A percentile compares a stretch with the other conserved stretches of the same genome.
Evolutionary conservation across 2,888 invertebrate genomes (phyloP).

Genomic region (Ochropacha duplaris): DNA sequence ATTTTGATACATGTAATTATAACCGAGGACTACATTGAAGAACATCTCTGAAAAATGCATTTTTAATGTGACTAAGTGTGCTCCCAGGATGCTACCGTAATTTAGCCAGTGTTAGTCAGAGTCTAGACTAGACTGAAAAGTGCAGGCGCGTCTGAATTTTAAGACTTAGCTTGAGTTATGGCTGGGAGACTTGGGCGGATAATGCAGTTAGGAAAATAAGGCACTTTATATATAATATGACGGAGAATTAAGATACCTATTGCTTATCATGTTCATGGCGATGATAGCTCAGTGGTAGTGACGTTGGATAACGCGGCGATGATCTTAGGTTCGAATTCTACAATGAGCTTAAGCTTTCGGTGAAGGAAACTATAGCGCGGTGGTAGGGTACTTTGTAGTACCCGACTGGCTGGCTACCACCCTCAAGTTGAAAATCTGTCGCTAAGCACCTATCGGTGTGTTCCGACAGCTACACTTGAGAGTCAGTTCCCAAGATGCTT

Average conservation of each 20-base stretch:
- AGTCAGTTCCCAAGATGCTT: no score
- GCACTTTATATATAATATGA: slow-evolving; percentile 1
- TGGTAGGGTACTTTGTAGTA: no score
- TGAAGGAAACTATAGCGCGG: no score
- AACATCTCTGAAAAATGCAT: slow-evolving; percentile 30
- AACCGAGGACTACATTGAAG: neutral
- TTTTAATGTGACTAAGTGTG: slow-evolving; percentile 42
- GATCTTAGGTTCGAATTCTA: no score
- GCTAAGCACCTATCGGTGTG: no score
- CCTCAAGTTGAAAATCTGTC: no score
- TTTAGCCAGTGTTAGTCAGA: slow-evolving; percentile 34
- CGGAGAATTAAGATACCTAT: neutral
- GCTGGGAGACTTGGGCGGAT: slow-evolving; percentile 26
- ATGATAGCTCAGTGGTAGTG: no score
- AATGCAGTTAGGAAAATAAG: slow-evolving; percentile 30
- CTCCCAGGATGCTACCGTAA: slow-evolving; percentile 22
- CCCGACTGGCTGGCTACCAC: no score
- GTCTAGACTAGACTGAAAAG: slow-evolving; percentile 40
- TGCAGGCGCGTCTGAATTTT: slow-evolving; percentile 45
- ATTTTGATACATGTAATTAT: no score
- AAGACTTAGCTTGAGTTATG: slow-evolving; percentile 38
- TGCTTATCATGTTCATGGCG: neutral
- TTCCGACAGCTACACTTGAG: no score
- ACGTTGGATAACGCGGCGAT: no score
- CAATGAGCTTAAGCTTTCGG: no score